Base-by-base conservation (phyloP, 2,797 vertebrate genomes). In the Furcifer pardalis region DNA sequence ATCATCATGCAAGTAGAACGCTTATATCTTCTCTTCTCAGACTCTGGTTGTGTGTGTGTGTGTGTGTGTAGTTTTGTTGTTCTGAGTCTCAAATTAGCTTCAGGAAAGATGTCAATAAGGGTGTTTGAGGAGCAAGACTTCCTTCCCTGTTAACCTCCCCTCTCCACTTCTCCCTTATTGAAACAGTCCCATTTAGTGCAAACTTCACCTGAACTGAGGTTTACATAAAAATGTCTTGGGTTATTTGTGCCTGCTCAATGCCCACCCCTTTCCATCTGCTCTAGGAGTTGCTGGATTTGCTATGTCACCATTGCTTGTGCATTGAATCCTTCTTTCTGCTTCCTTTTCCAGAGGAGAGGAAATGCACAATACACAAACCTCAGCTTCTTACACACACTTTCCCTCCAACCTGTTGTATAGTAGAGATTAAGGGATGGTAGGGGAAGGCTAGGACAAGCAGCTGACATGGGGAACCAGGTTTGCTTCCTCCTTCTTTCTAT, bases 1-100 rank as follows among this genome's bases (percentile, higher is more conserved):
- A 94, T 96, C 80, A 0, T 96, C 96, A 96, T 96, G 96, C 96
- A 96, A 95, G 95, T 94, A 94, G 88, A 95, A 95, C 71, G 17
- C 79, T 92, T 94, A 94, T 92, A 87, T 94, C 94, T 91, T 93
- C 89, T 91, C 79, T 89, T 92, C 92, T 92, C 91, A 42, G 0
- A 85, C 80, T 90, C 92, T 88, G 74, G 78, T 85, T 86, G 87
- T n/a, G 3, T 88, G 75, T 75, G 83, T n/a, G 3, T 88, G 75
- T 75, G 83, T 21, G 17, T 86, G 17, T 21, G 25, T 84, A 9
- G 75, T n/a, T n/a, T n/a, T n/a, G n/a, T 49, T 66, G 75, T 72
- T 88, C 72, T 1, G 77, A 56, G 69, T 82, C 44, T 81, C 27
- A 63, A 87, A 71, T 88, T 89, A 69, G 91, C 25, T 1, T 71